Base-by-base conservation (phyloP, 2,888 invertebrate genomes). In the Drosophila merina region DNA sequence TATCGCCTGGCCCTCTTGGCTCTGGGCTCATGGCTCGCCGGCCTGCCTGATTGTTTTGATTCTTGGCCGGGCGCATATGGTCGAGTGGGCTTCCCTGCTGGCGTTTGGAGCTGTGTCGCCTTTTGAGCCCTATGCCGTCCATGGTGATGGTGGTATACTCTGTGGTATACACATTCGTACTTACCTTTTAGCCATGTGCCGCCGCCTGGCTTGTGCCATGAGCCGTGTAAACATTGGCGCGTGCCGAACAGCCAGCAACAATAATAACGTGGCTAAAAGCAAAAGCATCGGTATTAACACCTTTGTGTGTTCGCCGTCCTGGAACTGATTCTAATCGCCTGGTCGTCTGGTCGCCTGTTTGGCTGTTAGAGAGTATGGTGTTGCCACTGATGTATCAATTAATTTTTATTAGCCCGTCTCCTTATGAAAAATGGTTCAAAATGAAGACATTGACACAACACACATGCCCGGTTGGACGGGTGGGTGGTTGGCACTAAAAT, bases 211-310 rank as follows among this genome's bases (percentile, higher is more conserved):
- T 44, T 78, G 78, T 75, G 76, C 85, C 86, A 60, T 77, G 75
- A 87, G 78, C 86, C 86, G 88, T 83, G 83, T 89, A 88, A 88
- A 87, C 84, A 83, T 80, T 81, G 75, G 77, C 88, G 85, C 89
- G 88, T 88, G 89, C 80, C 77, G 55, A 60, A 55, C 75, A 59
- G 69, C 51, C 77, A 67, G 49, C 81, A 86, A 72, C 71, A 80
- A 63, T 33, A 70, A 57, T 45, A 73, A 40, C 44, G 45, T 26
- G 20, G 20, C 45, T 42, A 42, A 63, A 36, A 44, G 40, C 36
- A 56, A 20, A 57, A 56, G n/a, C 50, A 54, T 31, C 44, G 60
- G 51, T 56, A 73, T 38, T 60, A 70, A 86, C 80, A 83, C 88
- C 86, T 86, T 84, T 79, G 76, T 83, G 76, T 86, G 77, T 70